Percentiles rank a stretch among this genome's conserved stretches.
Conservation (phyloP, 2,113 vertebrate genomes). For the Gnathonemus longibarbis region DNA sequence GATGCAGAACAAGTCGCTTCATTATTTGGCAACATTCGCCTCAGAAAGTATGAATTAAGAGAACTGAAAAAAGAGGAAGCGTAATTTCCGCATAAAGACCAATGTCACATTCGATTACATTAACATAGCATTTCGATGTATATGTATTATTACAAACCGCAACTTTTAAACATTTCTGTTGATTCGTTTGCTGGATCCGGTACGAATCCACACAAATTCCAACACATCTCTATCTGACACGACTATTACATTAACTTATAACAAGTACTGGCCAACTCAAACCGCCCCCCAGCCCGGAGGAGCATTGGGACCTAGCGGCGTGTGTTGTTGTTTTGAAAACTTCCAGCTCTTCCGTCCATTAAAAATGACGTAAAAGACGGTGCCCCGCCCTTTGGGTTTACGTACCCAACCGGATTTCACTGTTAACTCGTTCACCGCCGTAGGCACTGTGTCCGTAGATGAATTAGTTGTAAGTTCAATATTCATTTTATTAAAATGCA, state of each 20-base stretch:
- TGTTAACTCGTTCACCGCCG: not conserved
- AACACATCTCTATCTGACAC: not conserved
- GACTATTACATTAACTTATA: not conserved
- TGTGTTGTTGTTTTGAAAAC: not conserved
- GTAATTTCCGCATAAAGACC: not conserved
- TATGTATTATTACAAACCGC: not conserved
- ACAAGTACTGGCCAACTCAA: not conserved
- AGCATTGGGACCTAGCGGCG: not conserved
- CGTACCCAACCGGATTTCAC: not conserved
- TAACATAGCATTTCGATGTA: not conserved
- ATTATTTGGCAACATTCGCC: conserved; percentile 45
- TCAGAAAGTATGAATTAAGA: not conserved
- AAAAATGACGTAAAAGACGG: not conserved
- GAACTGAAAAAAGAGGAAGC: not conserved
- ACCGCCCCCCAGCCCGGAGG: not conserved
- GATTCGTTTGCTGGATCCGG: not conserved
- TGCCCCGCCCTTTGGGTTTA: not conserved
- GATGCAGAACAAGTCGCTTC: conserved; percentile 66
- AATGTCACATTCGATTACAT: not conserved
- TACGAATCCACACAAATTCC: not conserved
- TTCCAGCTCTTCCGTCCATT: conserved; percentile 10
- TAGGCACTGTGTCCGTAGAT: not conserved
- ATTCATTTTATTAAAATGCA: not conserved
- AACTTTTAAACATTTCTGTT: not conserved
- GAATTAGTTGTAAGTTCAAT: not conserved